Evolutionary conservation across 2,113 vertebrate genomes (phyloP).

Genomic region (Ahaetulla prasina): DNA sequence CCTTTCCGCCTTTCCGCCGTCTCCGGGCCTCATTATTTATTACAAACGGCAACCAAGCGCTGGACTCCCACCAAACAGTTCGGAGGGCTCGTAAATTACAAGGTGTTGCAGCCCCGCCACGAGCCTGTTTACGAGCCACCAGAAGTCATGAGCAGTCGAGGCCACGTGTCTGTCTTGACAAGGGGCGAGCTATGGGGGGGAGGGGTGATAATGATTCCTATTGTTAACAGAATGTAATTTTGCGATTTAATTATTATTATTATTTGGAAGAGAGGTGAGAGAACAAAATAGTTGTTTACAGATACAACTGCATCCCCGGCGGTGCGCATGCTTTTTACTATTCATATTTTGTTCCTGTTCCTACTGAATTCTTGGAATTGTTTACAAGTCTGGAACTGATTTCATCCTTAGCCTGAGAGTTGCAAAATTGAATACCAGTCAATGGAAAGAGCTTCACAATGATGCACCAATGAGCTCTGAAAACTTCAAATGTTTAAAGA

Average conservation of each 20-base stretch:
- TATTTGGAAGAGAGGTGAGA: not conserved
- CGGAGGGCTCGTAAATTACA: constrained; percentile 58
- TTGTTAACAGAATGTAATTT: not conserved
- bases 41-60: constrained; percentile 58
- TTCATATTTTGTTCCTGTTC: not conserved
- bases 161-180: not conserved
- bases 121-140: not conserved
- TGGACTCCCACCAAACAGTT: constrained; percentile 44
- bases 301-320: not conserved
- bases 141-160: not conserved
- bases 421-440: not conserved
- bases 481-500: not conserved
- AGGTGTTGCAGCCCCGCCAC: not conserved
- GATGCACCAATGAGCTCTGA: not conserved
- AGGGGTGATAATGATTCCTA: no score
- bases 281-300: not conserved
- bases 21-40: constrained; percentile 67
- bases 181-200: not conserved
- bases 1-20: constrained; percentile 47
- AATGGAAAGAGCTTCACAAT: not conserved
- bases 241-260: not conserved
- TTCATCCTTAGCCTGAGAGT: not conserved
- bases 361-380: not conserved
- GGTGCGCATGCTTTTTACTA: not conserved
- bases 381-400: not conserved